Conservation (phyloP, 2,797 vertebrate species). For the Lindbergichthys nudifrons region DNA sequence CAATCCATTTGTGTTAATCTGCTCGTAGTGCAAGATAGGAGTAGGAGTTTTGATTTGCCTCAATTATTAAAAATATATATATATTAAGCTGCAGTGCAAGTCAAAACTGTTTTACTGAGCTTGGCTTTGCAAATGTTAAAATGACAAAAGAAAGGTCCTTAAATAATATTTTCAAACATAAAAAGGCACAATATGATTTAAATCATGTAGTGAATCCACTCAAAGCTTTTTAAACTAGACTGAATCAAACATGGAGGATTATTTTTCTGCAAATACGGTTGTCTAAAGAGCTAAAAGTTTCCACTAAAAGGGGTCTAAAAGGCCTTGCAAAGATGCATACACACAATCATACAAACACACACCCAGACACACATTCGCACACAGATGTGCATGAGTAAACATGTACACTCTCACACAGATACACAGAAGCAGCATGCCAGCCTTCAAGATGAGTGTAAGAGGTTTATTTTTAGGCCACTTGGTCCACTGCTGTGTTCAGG, state of each 20-base stretch:
- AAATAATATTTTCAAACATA: conserved; percentile 28
- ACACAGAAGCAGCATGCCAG: conserved; percentile 60
- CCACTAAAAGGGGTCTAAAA: conserved; percentile 60
- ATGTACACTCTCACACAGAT: conserved; percentile 26
- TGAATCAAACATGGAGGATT: conserved; percentile 57
- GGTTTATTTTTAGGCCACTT: conserved; percentile 81
- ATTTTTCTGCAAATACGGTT: conserved; percentile 50
- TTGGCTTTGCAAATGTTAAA: conserved; percentile 23
- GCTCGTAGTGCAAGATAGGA: conserved; percentile 24
- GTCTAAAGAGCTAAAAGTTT: conserved; percentile 31
- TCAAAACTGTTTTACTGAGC: not conserved
- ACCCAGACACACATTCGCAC: conserved; percentile 20
- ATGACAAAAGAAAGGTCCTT: conserved; percentile 1
- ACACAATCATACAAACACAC: conserved; percentile 29
- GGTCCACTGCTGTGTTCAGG: conserved; percentile 74
- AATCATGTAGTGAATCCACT: conserved; percentile 7
- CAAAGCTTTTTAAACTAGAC: conserved; percentile 40
- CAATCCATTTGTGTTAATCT: conserved; percentile 52
- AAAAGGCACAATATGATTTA: conserved; percentile 6
- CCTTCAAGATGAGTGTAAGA: conserved; percentile 73
- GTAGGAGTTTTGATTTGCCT: conserved; percentile 20
- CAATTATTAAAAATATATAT: not conserved
- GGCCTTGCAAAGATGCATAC: conserved; percentile 34
- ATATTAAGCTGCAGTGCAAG: conserved; percentile 1
- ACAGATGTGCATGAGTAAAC: conserved; percentile 34